phyloP scores from a whole-genome alignment of 2,797 vertebrate species.

The Muscicapa comitata region DNA sequence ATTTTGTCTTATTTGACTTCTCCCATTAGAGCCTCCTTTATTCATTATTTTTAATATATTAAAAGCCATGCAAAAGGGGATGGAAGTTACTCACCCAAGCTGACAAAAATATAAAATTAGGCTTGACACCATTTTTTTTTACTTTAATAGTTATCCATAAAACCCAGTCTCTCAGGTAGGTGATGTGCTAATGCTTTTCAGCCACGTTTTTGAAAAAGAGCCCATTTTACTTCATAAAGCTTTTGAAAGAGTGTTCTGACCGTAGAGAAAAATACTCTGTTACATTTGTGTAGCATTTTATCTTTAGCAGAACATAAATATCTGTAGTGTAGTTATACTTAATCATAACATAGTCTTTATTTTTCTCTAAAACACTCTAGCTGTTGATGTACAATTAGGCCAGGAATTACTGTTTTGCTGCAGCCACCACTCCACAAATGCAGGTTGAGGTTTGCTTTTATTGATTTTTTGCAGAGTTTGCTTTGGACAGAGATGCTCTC shows the following conservation, averaged over 20 bases:
- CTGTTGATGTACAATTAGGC: background rate
- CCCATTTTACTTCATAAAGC: background rate
- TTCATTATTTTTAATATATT: slow-evolving; percentile 58
- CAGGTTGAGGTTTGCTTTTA: background rate
- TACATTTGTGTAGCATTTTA: background rate
- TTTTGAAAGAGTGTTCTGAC: background rate
- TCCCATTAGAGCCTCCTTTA: background rate
- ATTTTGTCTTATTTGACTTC: slow-evolving; percentile 41
- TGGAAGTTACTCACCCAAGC: background rate
- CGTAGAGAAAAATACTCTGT: background rate
- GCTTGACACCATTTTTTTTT: background rate
- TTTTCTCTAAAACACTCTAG: background rate
- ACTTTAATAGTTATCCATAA: background rate
- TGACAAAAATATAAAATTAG: slow-evolving; percentile 18
- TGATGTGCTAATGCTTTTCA: background rate
- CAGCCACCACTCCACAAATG: background rate
- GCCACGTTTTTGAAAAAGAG: background rate
- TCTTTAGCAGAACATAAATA: background rate
- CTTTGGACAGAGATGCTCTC: background rate
- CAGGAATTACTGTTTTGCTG: background rate
- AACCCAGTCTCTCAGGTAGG: background rate
- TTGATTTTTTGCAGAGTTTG: background rate
- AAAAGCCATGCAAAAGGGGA: background rate
- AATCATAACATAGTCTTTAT: background rate
- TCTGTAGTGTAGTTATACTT: background rate